A percentile compares a stretch with the other conserved stretches of the same genome.
These are phyloP conservation scores for Cantharis rufa DNA, from an alignment of 2,888 invertebrate species.

Conservation along the genomic window DNA sequence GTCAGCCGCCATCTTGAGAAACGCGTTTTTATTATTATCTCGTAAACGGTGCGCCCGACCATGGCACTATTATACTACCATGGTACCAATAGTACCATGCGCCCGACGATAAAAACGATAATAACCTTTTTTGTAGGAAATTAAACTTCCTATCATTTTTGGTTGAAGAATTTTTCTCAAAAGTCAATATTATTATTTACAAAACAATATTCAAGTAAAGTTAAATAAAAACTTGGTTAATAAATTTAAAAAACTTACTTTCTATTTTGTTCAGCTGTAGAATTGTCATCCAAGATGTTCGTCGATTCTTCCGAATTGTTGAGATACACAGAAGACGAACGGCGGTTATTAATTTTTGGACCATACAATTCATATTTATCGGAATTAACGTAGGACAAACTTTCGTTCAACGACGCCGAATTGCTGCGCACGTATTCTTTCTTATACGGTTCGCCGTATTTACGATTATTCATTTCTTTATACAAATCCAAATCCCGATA, in stretches of 20 bases:
- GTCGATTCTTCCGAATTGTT: slow-evolving; percentile 46
- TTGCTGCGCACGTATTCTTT: slow-evolving; percentile 46
- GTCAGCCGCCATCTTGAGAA: too few relatives aligned
- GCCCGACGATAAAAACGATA: too few relatives aligned
- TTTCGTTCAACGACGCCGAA: slow-evolving; percentile 47
- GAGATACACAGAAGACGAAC: slow-evolving; percentile 46
- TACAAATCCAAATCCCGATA: slow-evolving; percentile 51
- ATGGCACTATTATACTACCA: too few relatives aligned
- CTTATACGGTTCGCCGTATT: slow-evolving; percentile 21
- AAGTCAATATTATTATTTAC: too few relatives aligned
- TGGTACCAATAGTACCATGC: too few relatives aligned
- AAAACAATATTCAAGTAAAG: too few relatives aligned
- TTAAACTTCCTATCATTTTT: too few relatives aligned
- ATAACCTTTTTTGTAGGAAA: too few relatives aligned
- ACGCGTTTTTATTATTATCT: too few relatives aligned
- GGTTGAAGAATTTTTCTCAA: too few relatives aligned
- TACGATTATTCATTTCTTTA: slow-evolving; percentile 39
- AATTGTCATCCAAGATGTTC: slow-evolving; percentile 46
- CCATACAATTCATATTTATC: slow-evolving; percentile 53
- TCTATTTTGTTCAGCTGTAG: slow-evolving; percentile 51
- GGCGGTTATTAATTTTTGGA: slow-evolving; percentile 46
- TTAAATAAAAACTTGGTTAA: too few relatives aligned
- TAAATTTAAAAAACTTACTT: slow-evolving; percentile 43
- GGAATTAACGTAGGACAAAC: slow-evolving; percentile 50
- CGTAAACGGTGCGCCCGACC: too few relatives aligned